Evolutionary conservation across 2,797 vertebrate species (phyloP).

Genomic region (Parauchenoglanis punctatus): DNA sequence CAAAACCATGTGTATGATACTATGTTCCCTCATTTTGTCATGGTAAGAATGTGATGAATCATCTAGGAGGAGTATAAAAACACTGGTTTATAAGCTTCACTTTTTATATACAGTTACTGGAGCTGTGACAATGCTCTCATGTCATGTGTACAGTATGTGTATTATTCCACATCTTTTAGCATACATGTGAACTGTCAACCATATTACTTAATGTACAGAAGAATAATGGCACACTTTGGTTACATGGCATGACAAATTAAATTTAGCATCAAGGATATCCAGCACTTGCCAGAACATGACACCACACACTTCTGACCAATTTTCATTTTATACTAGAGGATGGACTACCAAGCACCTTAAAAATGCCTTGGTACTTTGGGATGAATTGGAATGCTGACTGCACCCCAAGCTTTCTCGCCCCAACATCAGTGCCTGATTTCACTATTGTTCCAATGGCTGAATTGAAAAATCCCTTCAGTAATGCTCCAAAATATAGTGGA

Average conservation of each 20-base stretch:
- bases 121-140: neutral
- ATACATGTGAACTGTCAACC: neutral
- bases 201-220: neutral
- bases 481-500: neutral
- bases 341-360: neutral
- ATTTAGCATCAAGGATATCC: neutral
- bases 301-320: neutral
- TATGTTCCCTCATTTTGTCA: neutral
- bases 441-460: neutral
- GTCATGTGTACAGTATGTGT: neutral
- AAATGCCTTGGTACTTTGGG: neutral
- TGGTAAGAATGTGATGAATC: neutral
- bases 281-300: neutral
- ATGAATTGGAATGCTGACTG: neutral
- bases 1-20: neutral
- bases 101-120: neutral
- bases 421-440: neutral
- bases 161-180: neutral
- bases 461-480: neutral
- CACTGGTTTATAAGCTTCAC: neutral
- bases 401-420: neutral
- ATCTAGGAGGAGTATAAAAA: neutral
- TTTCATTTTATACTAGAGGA: neutral
- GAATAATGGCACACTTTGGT: neutral
- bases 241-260: neutral